A percentile compares a stretch with the other conserved stretches of the same genome.
Conservation (phyloP, 2,797 vertebrate genomes). For the Lateolabrax maculatus region DNA sequence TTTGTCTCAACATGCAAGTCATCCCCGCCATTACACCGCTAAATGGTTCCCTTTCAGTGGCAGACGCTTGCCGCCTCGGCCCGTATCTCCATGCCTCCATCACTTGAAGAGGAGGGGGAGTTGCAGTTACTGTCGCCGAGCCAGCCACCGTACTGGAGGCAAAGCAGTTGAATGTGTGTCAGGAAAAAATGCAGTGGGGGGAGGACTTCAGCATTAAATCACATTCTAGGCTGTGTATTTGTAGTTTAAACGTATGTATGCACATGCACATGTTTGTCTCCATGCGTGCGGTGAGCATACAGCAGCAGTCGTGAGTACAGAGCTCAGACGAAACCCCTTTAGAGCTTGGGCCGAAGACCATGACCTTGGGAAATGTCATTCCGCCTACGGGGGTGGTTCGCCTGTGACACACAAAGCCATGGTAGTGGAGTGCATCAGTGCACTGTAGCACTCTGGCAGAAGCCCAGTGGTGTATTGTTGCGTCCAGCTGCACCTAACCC, state of each 20-base stretch:
- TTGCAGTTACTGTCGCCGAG: slow-evolving; percentile 63
- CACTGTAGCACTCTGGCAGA: slow-evolving; percentile 51
- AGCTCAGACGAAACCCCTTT: slow-evolving; percentile 66
- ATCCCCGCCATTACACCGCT: slow-evolving; percentile 82
- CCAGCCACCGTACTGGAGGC: slow-evolving; percentile 62
- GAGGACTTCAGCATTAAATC: slow-evolving; percentile 51
- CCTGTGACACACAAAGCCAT: slow-evolving; percentile 67
- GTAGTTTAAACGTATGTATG: slow-evolving; percentile 34
- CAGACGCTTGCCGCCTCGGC: slow-evolving; percentile 76
- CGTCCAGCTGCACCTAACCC: slow-evolving; percentile 62
- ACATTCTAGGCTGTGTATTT: slow-evolving; percentile 25
- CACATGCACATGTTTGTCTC: slow-evolving; percentile 41
- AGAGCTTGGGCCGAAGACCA: slow-evolving; percentile 69
- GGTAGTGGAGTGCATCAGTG: slow-evolving; percentile 56
- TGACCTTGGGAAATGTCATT: slow-evolving; percentile 87
- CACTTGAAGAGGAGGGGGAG: slow-evolving; percentile 49
- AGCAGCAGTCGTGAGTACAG: slow-evolving; percentile 43
- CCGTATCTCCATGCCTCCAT: slow-evolving; percentile 72
- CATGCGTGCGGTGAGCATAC: slow-evolving; percentile 28
- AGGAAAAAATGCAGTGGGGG: slow-evolving; percentile 28
- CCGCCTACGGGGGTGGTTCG: slow-evolving; percentile 69
- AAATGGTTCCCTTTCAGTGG: slow-evolving; percentile 82
- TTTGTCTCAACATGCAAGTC: slow-evolving; percentile 85
- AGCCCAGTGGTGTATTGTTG: slow-evolving; percentile 53
- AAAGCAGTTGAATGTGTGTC: slow-evolving; percentile 62